These are phyloP conservation scores for Aotus griseimembra DNA, from an alignment of 2,797 vertebrate species.

Conservation along the genomic window DNA sequence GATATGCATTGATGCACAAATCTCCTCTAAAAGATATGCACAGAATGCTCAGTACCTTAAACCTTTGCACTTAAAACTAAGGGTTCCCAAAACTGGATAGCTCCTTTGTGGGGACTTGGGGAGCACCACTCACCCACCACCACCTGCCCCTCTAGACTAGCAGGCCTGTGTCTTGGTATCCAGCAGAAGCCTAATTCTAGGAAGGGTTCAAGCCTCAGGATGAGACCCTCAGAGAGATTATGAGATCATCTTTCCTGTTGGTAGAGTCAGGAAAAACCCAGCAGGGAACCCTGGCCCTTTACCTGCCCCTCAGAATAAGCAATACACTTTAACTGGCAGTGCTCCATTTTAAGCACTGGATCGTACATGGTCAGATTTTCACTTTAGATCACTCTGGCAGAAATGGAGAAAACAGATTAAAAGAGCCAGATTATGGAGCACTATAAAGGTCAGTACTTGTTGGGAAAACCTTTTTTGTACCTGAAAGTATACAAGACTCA, in stretches of 20 bases:
- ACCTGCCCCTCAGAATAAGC: neutral
- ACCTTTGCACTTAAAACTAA: neutral
- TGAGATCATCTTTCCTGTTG: neutral
- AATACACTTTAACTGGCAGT: neutral
- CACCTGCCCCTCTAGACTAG: neutral
- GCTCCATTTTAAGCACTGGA: neutral
- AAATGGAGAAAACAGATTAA: neutral
- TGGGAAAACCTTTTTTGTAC: neutral
- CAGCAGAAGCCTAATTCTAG: neutral
- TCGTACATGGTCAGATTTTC: neutral
- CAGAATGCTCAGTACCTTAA: neutral
- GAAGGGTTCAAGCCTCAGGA: neutral
- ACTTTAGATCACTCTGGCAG: neutral
- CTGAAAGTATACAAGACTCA: neutral
- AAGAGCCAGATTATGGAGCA: neutral
- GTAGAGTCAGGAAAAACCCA: neutral
- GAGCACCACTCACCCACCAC: neutral
- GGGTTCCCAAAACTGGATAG: neutral
- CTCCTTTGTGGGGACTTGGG: neutral
- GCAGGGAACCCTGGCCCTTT: neutral
- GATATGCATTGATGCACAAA: neutral
- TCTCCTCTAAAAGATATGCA: neutral
- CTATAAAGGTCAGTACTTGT: neutral
- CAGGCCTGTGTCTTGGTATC: rapidly evolving
- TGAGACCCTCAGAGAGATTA: neutral